Base-by-base conservation (phyloP, 2,113 vertebrate genomes). In the Antidorcas marsupialis region DNA sequence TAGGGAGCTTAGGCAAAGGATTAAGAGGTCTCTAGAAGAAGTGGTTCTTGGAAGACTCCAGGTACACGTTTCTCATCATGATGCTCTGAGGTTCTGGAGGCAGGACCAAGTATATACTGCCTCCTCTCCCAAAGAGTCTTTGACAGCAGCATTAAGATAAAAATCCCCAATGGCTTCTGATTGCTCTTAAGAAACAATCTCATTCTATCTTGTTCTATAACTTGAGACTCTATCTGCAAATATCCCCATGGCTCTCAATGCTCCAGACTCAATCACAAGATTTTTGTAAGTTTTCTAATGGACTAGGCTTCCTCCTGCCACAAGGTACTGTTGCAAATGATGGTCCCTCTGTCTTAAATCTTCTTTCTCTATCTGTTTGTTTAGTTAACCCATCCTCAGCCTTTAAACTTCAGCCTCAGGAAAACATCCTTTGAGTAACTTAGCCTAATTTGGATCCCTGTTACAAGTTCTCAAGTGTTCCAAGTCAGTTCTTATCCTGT, bases 41-140 rank as follows among this genome's bases (percentile, higher is more conserved):
- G 17, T 23, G 11, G 1, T 53, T 62, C 21, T 76, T 82, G 23
- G 25, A 59, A 9, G 19, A 28, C 2, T 57, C 2, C 13, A 82
- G 28, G 1, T 55, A 27, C 25, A 45, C 5, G 47, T 59, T 86
- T 83, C 16, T 94, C 2, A 43, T 57, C 76, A 82, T 27, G 71
- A 25, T 27, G 11, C 25, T 21, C 30, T 7, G 27, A 89, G n/a
- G 7, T 17, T 79, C 50, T 47, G 1, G 28, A 64, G 27, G 92
- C 4, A 60, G 33, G 27, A 79, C 4, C 3, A 57, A 25, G 3
- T 28, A n/a, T 19, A 47, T 45, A 12, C 4, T 3, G 0, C 8
- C 52, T 6, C 6, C 8, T 28, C 7, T 55, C 10, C 39, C 25
- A 36, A 74, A 39, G 11, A 60, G 19, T 1, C 71, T 87, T 74